Evolutionary conservation across 1,140 invertebrate species (phyloP).

Genomic region (Gonatopus flavifemur): DNA sequence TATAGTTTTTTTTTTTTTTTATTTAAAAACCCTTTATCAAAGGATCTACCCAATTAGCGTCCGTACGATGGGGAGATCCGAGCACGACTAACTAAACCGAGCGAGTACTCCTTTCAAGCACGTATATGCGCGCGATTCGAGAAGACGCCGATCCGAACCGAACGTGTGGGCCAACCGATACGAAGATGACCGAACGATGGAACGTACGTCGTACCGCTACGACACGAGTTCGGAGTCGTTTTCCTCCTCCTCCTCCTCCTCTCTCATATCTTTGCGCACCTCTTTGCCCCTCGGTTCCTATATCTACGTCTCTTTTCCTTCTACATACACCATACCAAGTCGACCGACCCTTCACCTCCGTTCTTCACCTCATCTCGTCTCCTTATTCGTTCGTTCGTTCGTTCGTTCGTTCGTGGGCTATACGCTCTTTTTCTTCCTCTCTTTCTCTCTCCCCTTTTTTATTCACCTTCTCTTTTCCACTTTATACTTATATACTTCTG

Average conservation of each 20-base stretch:
- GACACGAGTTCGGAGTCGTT: slow-evolving; percentile 28
- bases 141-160: slow-evolving; percentile 25
- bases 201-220: slow-evolving; percentile 29
- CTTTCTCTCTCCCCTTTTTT: too few relatives aligned
- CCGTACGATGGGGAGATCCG: slow-evolving; percentile 17
- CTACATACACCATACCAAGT: too few relatives aligned
- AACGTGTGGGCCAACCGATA: slow-evolving; percentile 29
- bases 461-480: too few relatives aligned
- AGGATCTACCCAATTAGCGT: background rate
- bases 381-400: too few relatives aligned
- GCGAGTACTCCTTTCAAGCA: slow-evolving; percentile 3
- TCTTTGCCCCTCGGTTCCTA: background rate
- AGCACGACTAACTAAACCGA: slow-evolving; percentile 26
- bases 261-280: background rate
- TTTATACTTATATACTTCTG: too few relatives aligned
- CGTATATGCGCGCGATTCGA: slow-evolving; percentile 14
- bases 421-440: too few relatives aligned
- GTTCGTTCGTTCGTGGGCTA: too few relatives aligned
- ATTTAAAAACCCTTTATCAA: too few relatives aligned
- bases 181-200: slow-evolving; percentile 40
- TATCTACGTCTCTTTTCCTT: too few relatives aligned
- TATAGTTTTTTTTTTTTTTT: too few relatives aligned
- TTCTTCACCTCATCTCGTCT: too few relatives aligned
- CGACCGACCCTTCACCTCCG: too few relatives aligned
- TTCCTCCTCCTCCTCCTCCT: slow-evolving; percentile 2